phyloP scores from a whole-genome alignment of 2,113 vertebrate species.

The Poicephalus gulielmi region DNA sequence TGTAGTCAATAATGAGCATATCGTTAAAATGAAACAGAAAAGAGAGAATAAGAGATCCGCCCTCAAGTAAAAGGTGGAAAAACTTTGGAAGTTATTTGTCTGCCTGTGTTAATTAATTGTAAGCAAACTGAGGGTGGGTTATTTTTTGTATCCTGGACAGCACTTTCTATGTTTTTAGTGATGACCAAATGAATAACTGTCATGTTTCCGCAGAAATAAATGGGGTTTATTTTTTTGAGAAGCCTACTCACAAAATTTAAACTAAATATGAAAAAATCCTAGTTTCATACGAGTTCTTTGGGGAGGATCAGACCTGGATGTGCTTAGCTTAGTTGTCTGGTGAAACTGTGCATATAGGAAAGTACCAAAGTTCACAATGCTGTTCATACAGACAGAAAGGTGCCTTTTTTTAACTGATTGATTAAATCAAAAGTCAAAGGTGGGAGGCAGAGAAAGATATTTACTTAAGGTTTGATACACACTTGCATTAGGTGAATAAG shows the following conservation, averaged over 20 bases:
- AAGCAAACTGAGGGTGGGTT: neutral
- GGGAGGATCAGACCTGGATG: neutral
- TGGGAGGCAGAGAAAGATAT: neutral
- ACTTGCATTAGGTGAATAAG: neutral
- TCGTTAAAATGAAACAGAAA: neutral
- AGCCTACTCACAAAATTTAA: neutral
- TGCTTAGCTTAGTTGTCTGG: neutral
- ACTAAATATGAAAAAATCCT: neutral
- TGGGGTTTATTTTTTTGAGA: neutral
- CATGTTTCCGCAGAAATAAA: neutral
- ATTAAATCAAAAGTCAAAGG: neutral
- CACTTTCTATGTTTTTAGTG: neutral
- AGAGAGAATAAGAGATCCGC: neutral
- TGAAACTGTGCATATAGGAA: neutral
- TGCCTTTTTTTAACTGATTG: neutral
- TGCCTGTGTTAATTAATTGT: neutral
- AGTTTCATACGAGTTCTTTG: neutral
- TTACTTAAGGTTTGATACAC: neutral
- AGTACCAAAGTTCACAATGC: neutral
- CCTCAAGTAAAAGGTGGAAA: neutral
- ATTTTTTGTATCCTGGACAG: neutral
- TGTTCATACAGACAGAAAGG: neutral
- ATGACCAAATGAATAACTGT: neutral
- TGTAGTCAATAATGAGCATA: neutral
- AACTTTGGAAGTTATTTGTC: neutral